phyloP scores from a whole-genome alignment of 2,888 invertebrate genomes.

The Phrixothrix hirtus region DNA sequence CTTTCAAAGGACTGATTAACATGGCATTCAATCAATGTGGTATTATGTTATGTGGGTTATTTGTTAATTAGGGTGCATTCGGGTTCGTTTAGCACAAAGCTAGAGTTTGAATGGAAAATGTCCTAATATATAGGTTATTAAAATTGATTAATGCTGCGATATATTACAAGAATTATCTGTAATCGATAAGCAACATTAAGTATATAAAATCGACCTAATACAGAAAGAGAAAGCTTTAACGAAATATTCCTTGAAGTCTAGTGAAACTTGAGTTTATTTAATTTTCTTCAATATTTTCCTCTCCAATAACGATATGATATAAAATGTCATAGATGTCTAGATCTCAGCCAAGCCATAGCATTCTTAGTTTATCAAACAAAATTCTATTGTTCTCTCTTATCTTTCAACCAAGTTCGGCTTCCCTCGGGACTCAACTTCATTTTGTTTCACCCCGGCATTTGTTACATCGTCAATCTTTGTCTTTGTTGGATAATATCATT shows the following conservation, averaged over 20 bases:
- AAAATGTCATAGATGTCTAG: constrained; percentile 32
- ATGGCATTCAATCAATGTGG: neutral
- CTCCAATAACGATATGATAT: constrained; percentile 25
- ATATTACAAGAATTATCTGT: no score
- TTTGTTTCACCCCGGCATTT: constrained; percentile 29
- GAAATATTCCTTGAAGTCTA: neutral
- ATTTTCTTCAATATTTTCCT: constrained; percentile 23
- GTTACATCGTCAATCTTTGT: constrained; percentile 22
- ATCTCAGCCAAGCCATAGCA: constrained; percentile 28
- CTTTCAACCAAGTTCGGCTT: constrained; percentile 22
- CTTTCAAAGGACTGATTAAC: constrained; percentile 1
- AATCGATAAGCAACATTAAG: no score
- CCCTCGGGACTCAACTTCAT: constrained; percentile 29
- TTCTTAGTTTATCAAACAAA: constrained; percentile 32
- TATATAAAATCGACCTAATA: no score
- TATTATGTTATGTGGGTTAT: no score
- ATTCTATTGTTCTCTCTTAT: constrained; percentile 31
- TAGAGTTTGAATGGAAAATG: no score
- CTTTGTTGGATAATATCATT: constrained; percentile 17
- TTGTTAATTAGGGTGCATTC: no score
- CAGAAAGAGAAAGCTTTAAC: no score
- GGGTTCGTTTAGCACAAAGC: no score
- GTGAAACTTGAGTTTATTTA: constrained; percentile 17
- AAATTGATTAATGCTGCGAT: no score
- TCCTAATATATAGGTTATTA: no score